Evolutionary conservation across 2,113 vertebrate genomes (phyloP).

Genomic region (Hepsetus odoe): DNA sequence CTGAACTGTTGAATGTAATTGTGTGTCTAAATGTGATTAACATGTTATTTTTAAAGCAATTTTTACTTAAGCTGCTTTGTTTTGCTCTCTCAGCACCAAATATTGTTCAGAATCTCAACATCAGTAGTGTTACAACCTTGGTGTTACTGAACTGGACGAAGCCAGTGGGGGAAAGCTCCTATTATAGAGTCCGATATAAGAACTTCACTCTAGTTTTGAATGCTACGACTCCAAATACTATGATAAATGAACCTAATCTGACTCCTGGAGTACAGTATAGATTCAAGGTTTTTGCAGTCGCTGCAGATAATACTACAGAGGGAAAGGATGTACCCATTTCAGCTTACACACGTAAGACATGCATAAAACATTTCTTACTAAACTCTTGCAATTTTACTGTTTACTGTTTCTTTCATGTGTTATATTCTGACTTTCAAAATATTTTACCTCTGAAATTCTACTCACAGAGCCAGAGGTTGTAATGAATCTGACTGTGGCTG

Average conservation of each 20-base stretch:
- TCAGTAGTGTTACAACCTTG: conserved; percentile 34
- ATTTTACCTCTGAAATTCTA: too few species aligned
- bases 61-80: not conserved
- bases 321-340: not conserved
- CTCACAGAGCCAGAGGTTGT: conserved; percentile 40
- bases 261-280: conserved; percentile 52
- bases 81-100: conserved; percentile 38
- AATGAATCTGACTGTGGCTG: not conserved
- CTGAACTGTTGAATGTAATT: too few species aligned
- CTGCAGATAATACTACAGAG: conserved; percentile 23
- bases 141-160: conserved; percentile 47
- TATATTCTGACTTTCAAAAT: too few species aligned
- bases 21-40: too few species aligned
- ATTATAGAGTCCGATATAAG: conserved; percentile 33
- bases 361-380: too few species aligned
- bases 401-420: not conserved
- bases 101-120: conserved; percentile 45
- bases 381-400: too few species aligned
- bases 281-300: conserved; percentile 36
- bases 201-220: not conserved
- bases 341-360: conserved; percentile 34
- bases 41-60: not conserved
- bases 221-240: not conserved
- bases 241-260: conserved; percentile 33
- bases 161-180: conserved; percentile 35